Conservation (phyloP, 2,888 invertebrate genomes). For the Mythimna pallens region DNA sequence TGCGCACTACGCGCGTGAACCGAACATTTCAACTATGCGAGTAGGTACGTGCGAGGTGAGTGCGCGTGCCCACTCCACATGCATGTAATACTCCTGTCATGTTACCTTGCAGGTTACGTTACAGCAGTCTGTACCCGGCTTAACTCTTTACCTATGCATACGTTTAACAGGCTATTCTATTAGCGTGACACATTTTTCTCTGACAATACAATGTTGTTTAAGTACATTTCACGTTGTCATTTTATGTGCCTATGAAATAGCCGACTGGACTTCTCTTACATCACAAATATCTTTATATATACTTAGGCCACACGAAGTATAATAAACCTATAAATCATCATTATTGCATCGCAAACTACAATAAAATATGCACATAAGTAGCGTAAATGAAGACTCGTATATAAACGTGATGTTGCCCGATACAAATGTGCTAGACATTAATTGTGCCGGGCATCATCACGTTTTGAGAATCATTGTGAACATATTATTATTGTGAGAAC, state of each 20-base stretch:
- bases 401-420: too few relatives aligned
- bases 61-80: too few relatives aligned
- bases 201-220: constrained; percentile 20
- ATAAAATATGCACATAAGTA: background rate
- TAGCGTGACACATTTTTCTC: constrained; percentile 4
- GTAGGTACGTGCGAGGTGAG: too few relatives aligned
- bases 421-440: too few relatives aligned
- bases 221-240: constrained; percentile 1
- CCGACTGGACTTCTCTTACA: background rate
- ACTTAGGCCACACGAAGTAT: background rate
- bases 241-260: constrained; percentile 3
- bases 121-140: too few relatives aligned
- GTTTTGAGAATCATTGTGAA: background rate
- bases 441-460: background rate
- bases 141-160: constrained; percentile 2
- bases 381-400: background rate
- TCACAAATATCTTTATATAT: constrained; percentile 17
- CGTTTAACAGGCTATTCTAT: constrained; percentile 10
- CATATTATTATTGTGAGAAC: background rate
- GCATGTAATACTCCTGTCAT: too few relatives aligned
- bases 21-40: too few relatives aligned
- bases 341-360: constrained; percentile 3
- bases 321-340: background rate
- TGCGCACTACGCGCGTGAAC: too few relatives aligned
- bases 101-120: too few relatives aligned